Conservation (phyloP, 2,888 invertebrate genomes). For the Conus canariensis region DNA sequence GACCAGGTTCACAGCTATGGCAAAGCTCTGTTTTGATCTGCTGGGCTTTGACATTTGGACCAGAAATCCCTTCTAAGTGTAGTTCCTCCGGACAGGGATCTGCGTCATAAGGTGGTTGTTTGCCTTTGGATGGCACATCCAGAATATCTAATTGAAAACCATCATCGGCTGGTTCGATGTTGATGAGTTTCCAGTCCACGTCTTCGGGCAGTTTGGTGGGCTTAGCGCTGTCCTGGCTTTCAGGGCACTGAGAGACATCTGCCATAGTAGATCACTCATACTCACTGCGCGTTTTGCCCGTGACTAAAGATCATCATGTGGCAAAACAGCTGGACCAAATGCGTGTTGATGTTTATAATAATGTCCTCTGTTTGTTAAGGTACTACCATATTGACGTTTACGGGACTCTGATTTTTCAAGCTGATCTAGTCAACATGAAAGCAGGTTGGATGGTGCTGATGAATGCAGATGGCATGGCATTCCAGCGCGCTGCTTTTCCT, state of each 20-base stretch:
- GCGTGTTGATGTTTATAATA: background rate
- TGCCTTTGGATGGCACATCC: background rate
- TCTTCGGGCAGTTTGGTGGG: background rate
- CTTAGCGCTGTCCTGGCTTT: background rate
- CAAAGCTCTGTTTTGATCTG: background rate
- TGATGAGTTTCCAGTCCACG: background rate
- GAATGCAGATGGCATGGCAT: slow-evolving; percentile 10
- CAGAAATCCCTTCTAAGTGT: background rate
- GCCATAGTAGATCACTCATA: slow-evolving; percentile 13
- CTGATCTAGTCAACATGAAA: background rate
- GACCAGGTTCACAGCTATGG: background rate
- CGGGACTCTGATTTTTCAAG: background rate
- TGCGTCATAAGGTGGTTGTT: background rate
- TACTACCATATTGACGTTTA: background rate
- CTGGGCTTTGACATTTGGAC: background rate
- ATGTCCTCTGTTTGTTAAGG: background rate
- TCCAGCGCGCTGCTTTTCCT: background rate
- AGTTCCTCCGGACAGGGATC: background rate
- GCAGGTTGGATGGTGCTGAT: background rate
- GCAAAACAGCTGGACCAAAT: background rate
- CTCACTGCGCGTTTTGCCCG: background rate
- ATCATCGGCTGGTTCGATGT: background rate
- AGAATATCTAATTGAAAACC: background rate
- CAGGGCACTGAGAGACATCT: background rate
- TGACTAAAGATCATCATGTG: background rate